Percentiles rank a stretch among this genome's conserved stretches.
phyloP scores from a whole-genome alignment of 2,797 vertebrate genomes.

The Chanos chanos region DNA sequence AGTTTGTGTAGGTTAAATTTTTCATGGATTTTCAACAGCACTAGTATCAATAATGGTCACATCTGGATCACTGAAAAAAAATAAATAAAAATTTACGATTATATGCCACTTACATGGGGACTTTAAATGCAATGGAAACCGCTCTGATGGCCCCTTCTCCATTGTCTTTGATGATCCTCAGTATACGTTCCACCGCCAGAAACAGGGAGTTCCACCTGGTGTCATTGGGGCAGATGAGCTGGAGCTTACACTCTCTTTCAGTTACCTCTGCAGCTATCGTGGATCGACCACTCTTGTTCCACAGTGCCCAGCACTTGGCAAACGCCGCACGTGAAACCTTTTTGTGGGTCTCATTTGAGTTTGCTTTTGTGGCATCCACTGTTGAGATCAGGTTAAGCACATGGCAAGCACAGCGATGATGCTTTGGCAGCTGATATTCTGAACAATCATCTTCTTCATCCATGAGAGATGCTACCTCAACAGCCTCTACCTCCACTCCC shows the following conservation, averaged over 20 bases:
- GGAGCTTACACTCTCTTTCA: conserved; percentile 17
- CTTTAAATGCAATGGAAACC: conserved; percentile 21
- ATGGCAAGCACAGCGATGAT: conserved; percentile 16
- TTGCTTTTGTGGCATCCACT: conserved; percentile 26
- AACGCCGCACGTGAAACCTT: conserved; percentile 20
- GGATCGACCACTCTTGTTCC: conserved; percentile 24
- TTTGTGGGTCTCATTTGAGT: conserved; percentile 10
- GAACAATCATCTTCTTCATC: conserved; percentile 26
- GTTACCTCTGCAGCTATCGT: conserved; percentile 11
- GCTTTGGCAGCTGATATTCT: conserved; percentile 24
- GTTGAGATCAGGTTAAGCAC: conserved; percentile 11
- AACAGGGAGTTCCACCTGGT: conserved; percentile 27
- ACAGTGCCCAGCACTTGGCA: conserved; percentile 19
- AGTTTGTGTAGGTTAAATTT: no score
- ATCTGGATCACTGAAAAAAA: no score
- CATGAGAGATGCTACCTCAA: conserved; percentile 15
- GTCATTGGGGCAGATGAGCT: conserved; percentile 10
- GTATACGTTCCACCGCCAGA: conserved; percentile 15
- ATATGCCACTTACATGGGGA: conserved; percentile 31
- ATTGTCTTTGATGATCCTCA: conserved; percentile 27
- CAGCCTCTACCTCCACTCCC: conserved; percentile 12
- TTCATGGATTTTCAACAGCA: no score
- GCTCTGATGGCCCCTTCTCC: conserved; percentile 20
- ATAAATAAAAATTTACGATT: no score
- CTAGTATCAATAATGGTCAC: no score